These are phyloP conservation scores for Plectropomus leopardus DNA, from an alignment of 2,113 vertebrate species.

Conservation along the genomic window DNA sequence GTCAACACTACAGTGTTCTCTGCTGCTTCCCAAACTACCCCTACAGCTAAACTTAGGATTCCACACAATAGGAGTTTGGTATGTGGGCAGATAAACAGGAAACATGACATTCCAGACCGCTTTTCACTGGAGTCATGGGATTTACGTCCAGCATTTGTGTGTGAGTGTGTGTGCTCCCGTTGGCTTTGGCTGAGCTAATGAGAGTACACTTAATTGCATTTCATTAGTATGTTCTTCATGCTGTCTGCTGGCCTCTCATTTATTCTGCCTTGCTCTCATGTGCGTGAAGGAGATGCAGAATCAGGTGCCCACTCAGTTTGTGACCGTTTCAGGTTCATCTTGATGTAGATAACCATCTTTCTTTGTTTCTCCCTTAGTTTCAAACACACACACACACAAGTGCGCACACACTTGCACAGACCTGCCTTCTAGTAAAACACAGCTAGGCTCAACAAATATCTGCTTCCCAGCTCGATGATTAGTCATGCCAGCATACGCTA, in stretches of 20 bases:
- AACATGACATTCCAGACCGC: constrained; percentile 66
- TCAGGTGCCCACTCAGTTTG: constrained; percentile 22
- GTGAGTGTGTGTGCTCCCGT: background rate
- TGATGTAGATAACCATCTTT: constrained; percentile 45
- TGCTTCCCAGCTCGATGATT: constrained; percentile 22
- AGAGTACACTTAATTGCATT: constrained; percentile 38
- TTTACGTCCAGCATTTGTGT: constrained; percentile 29
- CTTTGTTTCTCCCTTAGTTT: background rate
- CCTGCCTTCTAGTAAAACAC: constrained; percentile 42
- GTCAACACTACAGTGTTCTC: constrained; percentile 9
- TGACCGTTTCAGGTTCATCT: constrained; percentile 37
- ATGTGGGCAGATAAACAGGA: constrained; percentile 72
- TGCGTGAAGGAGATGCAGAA: constrained; percentile 21
- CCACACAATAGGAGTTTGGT: constrained; percentile 48
- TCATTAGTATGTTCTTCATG: constrained; percentile 48
- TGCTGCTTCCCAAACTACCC: constrained; percentile 34
- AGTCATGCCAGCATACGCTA: background rate
- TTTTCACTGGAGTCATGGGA: constrained; percentile 51
- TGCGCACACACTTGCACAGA: constrained; percentile 47
- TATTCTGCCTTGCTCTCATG: background rate
- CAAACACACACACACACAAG: constrained; percentile 27
- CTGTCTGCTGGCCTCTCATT: constrained; percentile 6
- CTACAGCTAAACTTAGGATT: constrained; percentile 21
- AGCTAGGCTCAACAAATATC: constrained; percentile 35
- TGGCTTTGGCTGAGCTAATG: constrained; percentile 23